A percentile compares a stretch with the other conserved stretches of the same genome.
Conservation (phyloP, 2,888 invertebrate species). For the Sesamia inferens region DNA sequence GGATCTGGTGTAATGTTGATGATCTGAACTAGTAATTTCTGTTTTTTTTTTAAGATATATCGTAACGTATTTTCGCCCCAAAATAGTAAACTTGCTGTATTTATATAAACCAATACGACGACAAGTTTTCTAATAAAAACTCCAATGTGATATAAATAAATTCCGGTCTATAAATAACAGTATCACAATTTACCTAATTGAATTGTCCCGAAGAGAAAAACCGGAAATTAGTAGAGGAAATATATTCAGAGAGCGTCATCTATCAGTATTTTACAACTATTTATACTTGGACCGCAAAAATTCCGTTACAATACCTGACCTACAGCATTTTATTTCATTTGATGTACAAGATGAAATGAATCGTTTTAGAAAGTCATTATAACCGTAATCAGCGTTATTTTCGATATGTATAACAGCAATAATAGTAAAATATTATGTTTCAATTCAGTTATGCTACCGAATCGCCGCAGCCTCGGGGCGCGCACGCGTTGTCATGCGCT, state of each 20-base stretch:
- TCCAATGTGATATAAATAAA: constrained; percentile 2
- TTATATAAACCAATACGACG: not conserved
- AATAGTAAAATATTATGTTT: constrained; percentile 69
- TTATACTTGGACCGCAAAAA: constrained; percentile 16
- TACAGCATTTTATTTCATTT: constrained; percentile 45
- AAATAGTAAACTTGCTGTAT: not conserved
- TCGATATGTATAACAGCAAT: constrained; percentile 63
- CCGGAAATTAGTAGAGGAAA: constrained; percentile 21
- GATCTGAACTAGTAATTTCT: not conserved
- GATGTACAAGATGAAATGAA: constrained; percentile 29
- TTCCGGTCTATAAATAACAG: constrained; percentile 9
- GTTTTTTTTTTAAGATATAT: too few relatives aligned
- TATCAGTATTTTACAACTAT: constrained; percentile 19
- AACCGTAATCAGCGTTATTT: constrained; percentile 48
- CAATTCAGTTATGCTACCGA: constrained; percentile 74
- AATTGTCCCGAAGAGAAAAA: constrained; percentile 13
- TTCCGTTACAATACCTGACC: constrained; percentile 51
- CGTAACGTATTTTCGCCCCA: not conserved
- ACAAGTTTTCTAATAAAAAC: not conserved
- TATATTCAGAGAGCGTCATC: constrained; percentile 12
- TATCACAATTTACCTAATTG: constrained; percentile 10
- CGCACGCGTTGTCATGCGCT: constrained; percentile 78
- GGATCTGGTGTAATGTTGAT: not conserved
- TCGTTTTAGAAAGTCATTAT: constrained; percentile 61
- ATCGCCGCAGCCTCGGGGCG: constrained; percentile 76